Base-by-base conservation (phyloP, 2,113 vertebrate genomes). In the Cyrtonyx montezumae region DNA sequence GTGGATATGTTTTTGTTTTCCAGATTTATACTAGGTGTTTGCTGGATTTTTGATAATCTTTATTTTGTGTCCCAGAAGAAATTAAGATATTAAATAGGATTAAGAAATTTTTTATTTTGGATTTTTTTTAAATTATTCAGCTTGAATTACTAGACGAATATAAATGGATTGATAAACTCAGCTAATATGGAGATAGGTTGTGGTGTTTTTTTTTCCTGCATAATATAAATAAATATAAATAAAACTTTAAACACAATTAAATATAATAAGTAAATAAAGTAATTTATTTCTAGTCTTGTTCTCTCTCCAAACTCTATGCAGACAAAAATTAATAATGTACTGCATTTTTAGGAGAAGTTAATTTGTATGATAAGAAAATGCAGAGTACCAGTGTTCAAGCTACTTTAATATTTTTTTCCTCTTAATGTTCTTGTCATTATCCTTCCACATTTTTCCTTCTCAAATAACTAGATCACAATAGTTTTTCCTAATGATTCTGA, bases 341-440 rank as follows among this genome's bases (percentile, higher is more conserved):
- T 69, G 8, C 1, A 2, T 30, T 45, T 70, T 61, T 48, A 55
- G 6, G 8, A n/a, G 5, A 69, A 79, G 8, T 18, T 53, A 36
- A 55, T 70, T 77, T 74, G 0, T 8, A 42, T 9, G 2, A 37
- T 37, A 19, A 11, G 16, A 77, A 71, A 71, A 23, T 14, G 13
- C 2, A 40, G 4, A 4, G 9, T 26, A 8, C 1, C 8, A 45
- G 1, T 48, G 9, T 48, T 62, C 18, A 56, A 45, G 13, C 21
- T 14, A 4, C 0, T 88, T 53, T 53, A 65, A 37, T 4, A 3
- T 13, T 19, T 8, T 23, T 34, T 83, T 79, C 34, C 9, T 21
- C 30, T 69, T 51, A 9, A 36, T 43, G 63, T 65, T 11, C 6
- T 56, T 2, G 2, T 15, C 13, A 22, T 5, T 6, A 9, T 62